These are phyloP conservation scores for Bombus terrestris DNA, from an alignment of 1,140 invertebrate species.

Conservation along the genomic window DNA sequence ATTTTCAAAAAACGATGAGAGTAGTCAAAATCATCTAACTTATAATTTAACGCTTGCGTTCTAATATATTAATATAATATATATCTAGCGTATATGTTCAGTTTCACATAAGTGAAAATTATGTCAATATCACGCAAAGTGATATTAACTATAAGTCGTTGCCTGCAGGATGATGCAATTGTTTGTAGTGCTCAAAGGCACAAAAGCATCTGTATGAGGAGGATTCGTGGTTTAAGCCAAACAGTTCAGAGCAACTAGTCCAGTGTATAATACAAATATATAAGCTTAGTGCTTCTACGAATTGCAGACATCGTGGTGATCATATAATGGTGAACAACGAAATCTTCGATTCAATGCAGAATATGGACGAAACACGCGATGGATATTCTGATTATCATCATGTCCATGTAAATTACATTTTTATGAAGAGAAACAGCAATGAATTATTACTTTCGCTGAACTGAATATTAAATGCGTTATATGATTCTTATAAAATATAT, in stretches of 20 bases:
- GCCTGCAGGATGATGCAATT: conserved; percentile 10
- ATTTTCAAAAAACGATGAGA: background rate
- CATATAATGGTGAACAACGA: background rate
- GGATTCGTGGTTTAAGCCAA: conserved; percentile 15
- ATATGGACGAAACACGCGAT: background rate
- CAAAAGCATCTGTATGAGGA: conserved; percentile 1
- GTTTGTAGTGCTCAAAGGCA: conserved; percentile 6
- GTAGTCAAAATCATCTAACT: background rate
- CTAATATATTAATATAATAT: background rate
- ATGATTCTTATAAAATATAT: too few relatives aligned
- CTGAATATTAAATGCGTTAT: too few relatives aligned
- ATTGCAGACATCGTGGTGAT: background rate
- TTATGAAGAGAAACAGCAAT: too few relatives aligned
- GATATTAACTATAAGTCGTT: conserved; percentile 8
- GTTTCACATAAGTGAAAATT: background rate
- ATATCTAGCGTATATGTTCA: background rate
- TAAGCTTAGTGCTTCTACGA: background rate
- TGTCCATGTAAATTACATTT: too few relatives aligned
- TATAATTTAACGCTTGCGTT: background rate
- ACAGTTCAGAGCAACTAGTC: background rate
- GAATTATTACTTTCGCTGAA: too few relatives aligned
- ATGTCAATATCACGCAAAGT: background rate
- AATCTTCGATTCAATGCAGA: background rate
- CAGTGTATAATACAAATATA: background rate
- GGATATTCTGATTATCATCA: background rate